phyloP scores from a whole-genome alignment of 1,140 invertebrate genomes.

The Ceratina japonica region DNA sequence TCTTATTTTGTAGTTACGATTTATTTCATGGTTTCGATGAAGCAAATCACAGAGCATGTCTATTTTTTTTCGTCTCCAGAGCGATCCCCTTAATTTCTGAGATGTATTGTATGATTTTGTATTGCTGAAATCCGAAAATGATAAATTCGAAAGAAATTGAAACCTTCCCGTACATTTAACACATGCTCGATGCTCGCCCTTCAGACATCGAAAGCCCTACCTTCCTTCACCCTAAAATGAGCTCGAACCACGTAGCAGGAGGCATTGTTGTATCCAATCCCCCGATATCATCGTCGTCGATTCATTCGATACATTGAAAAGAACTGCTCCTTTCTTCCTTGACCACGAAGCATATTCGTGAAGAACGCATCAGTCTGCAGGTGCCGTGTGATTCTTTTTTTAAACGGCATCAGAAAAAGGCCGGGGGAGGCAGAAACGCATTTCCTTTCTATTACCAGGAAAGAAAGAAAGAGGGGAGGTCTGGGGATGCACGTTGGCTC shows the following conservation, averaged over 20 bases:
- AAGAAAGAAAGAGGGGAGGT: constrained; percentile 6
- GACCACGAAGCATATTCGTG: constrained; percentile 2
- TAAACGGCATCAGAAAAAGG: neutral
- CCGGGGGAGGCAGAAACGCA: neutral
- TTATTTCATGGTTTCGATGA: too few relatives aligned
- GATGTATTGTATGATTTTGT: neutral
- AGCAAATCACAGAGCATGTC: too few relatives aligned
- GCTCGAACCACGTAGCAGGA: constrained; percentile 45
- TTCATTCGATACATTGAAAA: constrained; percentile 66
- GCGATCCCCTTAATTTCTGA: too few relatives aligned
- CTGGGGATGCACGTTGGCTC: constrained; percentile 9
- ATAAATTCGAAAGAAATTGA: neutral
- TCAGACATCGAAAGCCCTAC: neutral
- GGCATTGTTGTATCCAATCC: constrained; percentile 57
- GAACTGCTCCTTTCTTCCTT: constrained; percentile 26
- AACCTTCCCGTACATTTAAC: constrained; percentile 39
- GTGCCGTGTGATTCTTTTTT: constrained; percentile 16
- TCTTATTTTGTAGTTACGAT: too few relatives aligned
- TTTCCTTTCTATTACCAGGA: constrained; percentile 15
- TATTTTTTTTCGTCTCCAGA: too few relatives aligned
- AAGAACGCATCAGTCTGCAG: constrained; percentile 9
- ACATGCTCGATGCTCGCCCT: constrained; percentile 19
- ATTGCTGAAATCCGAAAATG: too few relatives aligned
- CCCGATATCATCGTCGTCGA: constrained; percentile 63
- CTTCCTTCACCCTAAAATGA: constrained; percentile 34